Percentiles rank a stretch among this genome's conserved stretches.
phyloP scores from a whole-genome alignment of 1,140 invertebrate genomes.

The Ceratosolen solmsi region DNA sequence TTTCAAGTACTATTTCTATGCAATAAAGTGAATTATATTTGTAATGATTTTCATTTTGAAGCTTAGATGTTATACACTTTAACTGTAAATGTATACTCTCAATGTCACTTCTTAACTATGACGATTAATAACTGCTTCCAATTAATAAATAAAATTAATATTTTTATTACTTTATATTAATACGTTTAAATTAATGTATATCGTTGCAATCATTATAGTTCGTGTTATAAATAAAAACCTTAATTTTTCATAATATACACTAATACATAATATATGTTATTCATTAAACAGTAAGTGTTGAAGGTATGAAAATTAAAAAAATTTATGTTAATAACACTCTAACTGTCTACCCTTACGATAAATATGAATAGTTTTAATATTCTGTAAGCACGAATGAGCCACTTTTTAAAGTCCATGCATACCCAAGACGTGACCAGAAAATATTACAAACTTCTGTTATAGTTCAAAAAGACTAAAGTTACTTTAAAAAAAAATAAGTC shows the following conservation, averaged over 20 bases:
- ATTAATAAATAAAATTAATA: too few relatives aligned
- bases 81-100: too few relatives aligned
- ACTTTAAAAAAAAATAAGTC: slow-evolving; percentile 29
- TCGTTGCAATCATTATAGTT: too few relatives aligned
- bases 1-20: too few relatives aligned
- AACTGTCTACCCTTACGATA: slow-evolving; percentile 60
- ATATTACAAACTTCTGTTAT: slow-evolving; percentile 59
- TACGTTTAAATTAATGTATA: too few relatives aligned
- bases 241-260: background rate
- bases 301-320: slow-evolving; percentile 36
- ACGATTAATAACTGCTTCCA: too few relatives aligned
- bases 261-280: background rate
- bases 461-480: slow-evolving; percentile 30
- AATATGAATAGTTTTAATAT: slow-evolving; percentile 69
- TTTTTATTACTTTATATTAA: too few relatives aligned
- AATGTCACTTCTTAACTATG: too few relatives aligned
- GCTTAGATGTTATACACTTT: too few relatives aligned
- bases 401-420: slow-evolving; percentile 69
- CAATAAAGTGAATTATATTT: too few relatives aligned
- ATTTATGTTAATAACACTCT: slow-evolving; percentile 60
- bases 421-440: slow-evolving; percentile 65
- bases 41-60: too few relatives aligned
- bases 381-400: slow-evolving; percentile 66
- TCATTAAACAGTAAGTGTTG: background rate
- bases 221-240: background rate